Percentiles rank a stretch among this genome's conserved stretches.
phyloP scores from a whole-genome alignment of 2,113 vertebrate species.

The Nerophis lumbriciformis region DNA sequence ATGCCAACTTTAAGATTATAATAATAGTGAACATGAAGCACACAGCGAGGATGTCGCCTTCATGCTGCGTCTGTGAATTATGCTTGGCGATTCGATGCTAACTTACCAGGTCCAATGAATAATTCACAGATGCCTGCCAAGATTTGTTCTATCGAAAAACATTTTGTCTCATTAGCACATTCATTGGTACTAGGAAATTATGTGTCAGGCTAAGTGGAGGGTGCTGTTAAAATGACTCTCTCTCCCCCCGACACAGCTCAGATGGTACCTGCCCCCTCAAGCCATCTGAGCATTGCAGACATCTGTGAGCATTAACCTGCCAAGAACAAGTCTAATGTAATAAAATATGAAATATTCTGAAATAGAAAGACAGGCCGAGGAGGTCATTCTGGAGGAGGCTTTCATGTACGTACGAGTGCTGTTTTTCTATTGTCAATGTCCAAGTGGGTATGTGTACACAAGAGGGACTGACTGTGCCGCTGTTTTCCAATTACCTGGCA shows the following conservation, averaged over 20 bases:
- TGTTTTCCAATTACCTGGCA: slow-evolving; percentile 33
- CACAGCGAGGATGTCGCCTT: slow-evolving; percentile 21
- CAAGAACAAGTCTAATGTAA: slow-evolving; percentile 65
- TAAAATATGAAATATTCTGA: slow-evolving; percentile 58
- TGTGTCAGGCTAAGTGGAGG: slow-evolving; percentile 65
- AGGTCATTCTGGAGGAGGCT: slow-evolving; percentile 48
- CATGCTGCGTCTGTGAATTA: slow-evolving; percentile 38
- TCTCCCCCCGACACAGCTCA: slow-evolving; percentile 65
- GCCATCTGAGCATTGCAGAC: slow-evolving; percentile 72
- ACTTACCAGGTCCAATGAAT: slow-evolving; percentile 56
- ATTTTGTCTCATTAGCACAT: slow-evolving; percentile 70
- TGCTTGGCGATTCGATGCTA: slow-evolving; percentile 31
- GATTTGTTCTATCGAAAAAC: slow-evolving; percentile 55
- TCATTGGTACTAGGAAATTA: slow-evolving; percentile 65
- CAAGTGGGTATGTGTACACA: slow-evolving; percentile 43
- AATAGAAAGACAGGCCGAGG: slow-evolving; percentile 41
- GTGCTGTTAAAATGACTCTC: slow-evolving; percentile 65
- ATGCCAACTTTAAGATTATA: slow-evolving; percentile 13
- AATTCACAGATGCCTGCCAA: slow-evolving; percentile 60
- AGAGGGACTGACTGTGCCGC: slow-evolving; percentile 21
- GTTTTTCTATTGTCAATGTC: slow-evolving; percentile 45
- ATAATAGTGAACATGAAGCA: slow-evolving; percentile 32
- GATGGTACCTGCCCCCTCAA: slow-evolving; percentile 76
- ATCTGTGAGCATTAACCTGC: slow-evolving; percentile 69
- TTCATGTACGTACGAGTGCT: slow-evolving; percentile 39